These are phyloP conservation scores for Monochamus alternatus DNA, from an alignment of 2,888 invertebrate genomes.

Conservation along the genomic window DNA sequence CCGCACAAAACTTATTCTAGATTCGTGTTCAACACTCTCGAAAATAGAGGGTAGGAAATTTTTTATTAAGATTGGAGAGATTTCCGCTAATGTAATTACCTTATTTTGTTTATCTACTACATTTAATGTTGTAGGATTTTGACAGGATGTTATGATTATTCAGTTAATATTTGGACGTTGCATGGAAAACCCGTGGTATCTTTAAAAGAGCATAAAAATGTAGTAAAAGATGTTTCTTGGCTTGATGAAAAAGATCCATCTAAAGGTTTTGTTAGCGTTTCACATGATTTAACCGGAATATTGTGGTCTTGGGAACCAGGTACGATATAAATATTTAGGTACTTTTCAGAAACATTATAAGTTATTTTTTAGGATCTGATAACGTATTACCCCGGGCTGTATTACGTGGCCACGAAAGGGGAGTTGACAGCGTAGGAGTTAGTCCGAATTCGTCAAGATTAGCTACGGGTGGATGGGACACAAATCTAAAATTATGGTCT, in stretches of 20 bases:
- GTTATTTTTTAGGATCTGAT: constrained; percentile 80
- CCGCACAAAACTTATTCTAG: too few relatives aligned
- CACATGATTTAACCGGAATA: constrained; percentile 93
- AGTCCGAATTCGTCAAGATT: constrained; percentile 78
- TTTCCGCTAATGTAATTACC: too few relatives aligned
- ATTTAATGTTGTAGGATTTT: constrained; percentile 79
- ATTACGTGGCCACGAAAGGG: constrained; percentile 93
- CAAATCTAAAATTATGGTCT: constrained; percentile 93
- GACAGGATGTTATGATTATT: constrained; percentile 95
- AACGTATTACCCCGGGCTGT: constrained; percentile 85
- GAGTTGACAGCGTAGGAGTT: constrained; percentile 90
- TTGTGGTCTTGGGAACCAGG: constrained; percentile 67
- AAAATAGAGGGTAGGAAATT: too few relatives aligned
- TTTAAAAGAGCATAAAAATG: constrained; percentile 89
- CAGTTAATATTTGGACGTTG: constrained; percentile 90
- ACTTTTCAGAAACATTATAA: not conserved
- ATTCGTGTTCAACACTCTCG: too few relatives aligned
- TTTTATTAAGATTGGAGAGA: too few relatives aligned
- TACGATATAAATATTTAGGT: constrained; percentile 21
- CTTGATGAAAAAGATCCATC: constrained; percentile 78
- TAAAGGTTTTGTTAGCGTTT: constrained; percentile 77
- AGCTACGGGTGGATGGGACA: constrained; percentile 95
- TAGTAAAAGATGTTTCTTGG: constrained; percentile 93
- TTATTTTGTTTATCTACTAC: not conserved
- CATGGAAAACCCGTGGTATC: constrained; percentile 89